phyloP scores from a whole-genome alignment of 2,797 vertebrate species.

The Apogon hyalosoma region DNA sequence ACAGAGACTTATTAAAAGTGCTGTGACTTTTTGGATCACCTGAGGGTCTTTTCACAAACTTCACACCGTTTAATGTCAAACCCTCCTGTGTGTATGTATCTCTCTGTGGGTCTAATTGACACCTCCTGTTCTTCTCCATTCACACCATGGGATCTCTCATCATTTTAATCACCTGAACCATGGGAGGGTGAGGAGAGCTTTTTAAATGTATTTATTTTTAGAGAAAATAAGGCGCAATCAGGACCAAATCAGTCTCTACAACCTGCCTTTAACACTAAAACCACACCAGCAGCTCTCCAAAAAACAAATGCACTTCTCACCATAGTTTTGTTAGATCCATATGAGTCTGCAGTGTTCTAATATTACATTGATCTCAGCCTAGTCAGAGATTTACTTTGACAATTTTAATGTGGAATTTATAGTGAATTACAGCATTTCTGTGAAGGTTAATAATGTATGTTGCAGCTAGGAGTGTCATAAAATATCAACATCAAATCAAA shows the following conservation, averaged over 20 bases:
- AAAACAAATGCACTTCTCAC: no score
- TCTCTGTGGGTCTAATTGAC: conserved; percentile 34
- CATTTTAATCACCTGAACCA: conserved; percentile 61
- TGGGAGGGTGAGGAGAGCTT: conserved; percentile 30
- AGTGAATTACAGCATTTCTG: no score
- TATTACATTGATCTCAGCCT: no score
- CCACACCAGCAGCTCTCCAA: no score
- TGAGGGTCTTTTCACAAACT: conserved; percentile 38
- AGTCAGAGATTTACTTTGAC: no score
- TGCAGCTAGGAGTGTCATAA: no score
- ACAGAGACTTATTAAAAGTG: conserved; percentile 32
- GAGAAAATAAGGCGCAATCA: conserved; percentile 5
- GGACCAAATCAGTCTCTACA: not conserved
- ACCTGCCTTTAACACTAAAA: not conserved
- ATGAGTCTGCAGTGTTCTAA: not conserved
- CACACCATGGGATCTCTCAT: conserved; percentile 39
- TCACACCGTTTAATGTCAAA: conserved; percentile 46
- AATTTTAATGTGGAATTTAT: no score
- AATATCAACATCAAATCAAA: no score
- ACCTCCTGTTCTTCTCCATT: conserved; percentile 38
- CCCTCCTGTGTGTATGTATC: not conserved
- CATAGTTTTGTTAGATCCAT: no score
- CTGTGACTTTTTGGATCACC: conserved; percentile 42
- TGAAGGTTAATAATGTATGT: no score
- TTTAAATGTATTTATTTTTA: conserved; percentile 34